phyloP scores from a whole-genome alignment of 2,797 vertebrate genomes.

The Hemitrygon akajei region DNA sequence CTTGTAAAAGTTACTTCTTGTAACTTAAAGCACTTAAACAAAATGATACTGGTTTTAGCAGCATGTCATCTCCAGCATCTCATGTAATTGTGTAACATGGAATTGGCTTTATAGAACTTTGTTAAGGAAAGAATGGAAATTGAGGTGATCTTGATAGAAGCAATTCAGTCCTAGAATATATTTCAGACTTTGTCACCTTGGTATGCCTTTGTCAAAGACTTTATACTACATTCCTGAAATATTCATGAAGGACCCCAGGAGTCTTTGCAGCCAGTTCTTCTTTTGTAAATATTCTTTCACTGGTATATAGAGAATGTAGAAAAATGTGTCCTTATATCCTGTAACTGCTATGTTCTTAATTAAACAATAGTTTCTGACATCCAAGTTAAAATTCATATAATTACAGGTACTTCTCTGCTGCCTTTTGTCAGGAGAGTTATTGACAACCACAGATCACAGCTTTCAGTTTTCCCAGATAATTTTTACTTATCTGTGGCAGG shows the following conservation, averaged over 20 bases:
- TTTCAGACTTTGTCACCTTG: neutral
- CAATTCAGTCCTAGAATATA: neutral
- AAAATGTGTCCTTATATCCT: neutral
- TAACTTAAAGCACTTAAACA: neutral
- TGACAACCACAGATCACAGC: neutral
- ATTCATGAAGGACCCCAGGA: neutral
- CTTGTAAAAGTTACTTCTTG: neutral
- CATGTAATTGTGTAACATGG: neutral
- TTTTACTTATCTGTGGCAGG: no score
- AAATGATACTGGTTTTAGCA: neutral
- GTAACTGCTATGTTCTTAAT: neutral
- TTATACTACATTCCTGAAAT: neutral
- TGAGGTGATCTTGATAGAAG: neutral
- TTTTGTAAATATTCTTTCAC: neutral
- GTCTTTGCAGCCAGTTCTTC: neutral
- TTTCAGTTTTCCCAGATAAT: neutral
- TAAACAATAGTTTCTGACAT: neutral
- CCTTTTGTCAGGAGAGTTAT: neutral
- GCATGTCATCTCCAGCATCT: neutral
- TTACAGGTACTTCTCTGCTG: neutral
- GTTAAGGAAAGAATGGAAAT: neutral
- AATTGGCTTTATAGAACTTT: neutral
- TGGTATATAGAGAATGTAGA: neutral
- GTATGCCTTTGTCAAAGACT: neutral
- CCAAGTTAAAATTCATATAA: neutral